Conservation (phyloP, 2,113 vertebrate species). For the Catharus bicknelli region DNA sequence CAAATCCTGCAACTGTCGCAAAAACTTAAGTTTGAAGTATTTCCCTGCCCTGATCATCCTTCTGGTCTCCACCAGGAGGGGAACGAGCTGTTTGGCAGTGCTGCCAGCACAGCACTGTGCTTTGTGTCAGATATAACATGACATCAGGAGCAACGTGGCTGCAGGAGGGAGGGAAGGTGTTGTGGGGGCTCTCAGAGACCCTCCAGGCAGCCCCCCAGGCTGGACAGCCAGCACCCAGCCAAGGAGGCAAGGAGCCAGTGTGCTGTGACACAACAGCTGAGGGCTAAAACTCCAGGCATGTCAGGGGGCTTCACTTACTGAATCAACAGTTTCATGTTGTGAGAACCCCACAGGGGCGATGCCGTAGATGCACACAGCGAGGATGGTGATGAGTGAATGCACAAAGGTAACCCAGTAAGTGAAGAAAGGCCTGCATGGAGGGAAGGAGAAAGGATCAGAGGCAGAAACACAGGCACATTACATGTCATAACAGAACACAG, state of each 20-base stretch:
- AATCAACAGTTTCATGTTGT: slow-evolving; percentile 96
- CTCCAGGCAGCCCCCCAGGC: neutral
- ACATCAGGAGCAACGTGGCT: neutral
- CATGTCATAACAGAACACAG: neutral
- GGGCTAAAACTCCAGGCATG: neutral
- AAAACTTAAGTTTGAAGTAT: neutral
- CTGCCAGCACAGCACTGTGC: neutral
- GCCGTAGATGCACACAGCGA: slow-evolving; percentile 94
- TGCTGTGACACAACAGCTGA: neutral
- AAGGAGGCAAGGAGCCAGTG: neutral
- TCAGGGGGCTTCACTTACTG: slow-evolving; percentile 80
- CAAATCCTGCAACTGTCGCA: neutral
- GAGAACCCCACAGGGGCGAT: slow-evolving; percentile 97
- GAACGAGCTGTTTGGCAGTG: neutral
- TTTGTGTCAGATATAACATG: neutral
- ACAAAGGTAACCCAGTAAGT: slow-evolving; percentile 99
- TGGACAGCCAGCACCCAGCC: neutral
- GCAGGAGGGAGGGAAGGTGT: neutral
- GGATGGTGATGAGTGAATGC: slow-evolving; percentile 94
- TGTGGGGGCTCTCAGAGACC: neutral
- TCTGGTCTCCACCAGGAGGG: slow-evolving; percentile 16
- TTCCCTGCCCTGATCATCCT: neutral
- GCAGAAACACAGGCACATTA: neutral
- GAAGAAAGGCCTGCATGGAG: slow-evolving; percentile 89
- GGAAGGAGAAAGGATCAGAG: neutral